phyloP scores from a whole-genome alignment of 2,797 vertebrate species.

The Acipenser oxyrinchus region DNA sequence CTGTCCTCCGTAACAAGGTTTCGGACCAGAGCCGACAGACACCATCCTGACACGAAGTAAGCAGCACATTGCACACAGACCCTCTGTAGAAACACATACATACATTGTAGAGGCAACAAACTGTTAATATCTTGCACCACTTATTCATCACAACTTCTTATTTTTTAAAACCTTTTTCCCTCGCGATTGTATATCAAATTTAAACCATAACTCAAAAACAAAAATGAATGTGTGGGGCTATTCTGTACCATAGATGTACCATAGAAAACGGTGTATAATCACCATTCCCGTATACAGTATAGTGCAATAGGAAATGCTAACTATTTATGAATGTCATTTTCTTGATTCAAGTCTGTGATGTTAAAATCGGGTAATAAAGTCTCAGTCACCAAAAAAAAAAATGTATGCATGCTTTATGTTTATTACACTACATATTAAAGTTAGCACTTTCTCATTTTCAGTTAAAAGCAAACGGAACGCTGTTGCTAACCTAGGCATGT shows the following conservation, averaged over 20 bases:
- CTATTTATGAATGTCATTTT: too few species aligned
- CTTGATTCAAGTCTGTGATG: too few species aligned
- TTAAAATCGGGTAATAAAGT: neutral
- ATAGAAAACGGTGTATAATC: too few species aligned
- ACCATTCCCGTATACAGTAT: too few species aligned
- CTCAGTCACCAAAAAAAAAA: neutral
- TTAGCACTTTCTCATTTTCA: neutral
- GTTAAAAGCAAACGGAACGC: neutral
- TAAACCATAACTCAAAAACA: too few species aligned
- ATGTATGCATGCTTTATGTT: neutral
- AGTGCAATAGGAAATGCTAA: too few species aligned
- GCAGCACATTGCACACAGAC: slow-evolving; percentile 88
- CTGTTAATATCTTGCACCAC: neutral
- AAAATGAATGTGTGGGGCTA: too few species aligned
- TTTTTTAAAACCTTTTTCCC: too few species aligned
- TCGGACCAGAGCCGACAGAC: slow-evolving; percentile 94
- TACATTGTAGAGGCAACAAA: neutral
- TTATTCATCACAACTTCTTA: too few species aligned
- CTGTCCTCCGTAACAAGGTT: slow-evolving; percentile 85
- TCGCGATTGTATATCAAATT: too few species aligned
- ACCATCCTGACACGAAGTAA: slow-evolving; percentile 91
- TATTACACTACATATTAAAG: neutral
- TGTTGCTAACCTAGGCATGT: slow-evolving; percentile 63
- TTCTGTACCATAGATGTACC: too few species aligned
- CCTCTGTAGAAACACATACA: slow-evolving; percentile 61